These are phyloP conservation scores for Phenganax subtilis DNA, from an alignment of 92 coral and sea anemone species.

Conservation along the genomic window DNA sequence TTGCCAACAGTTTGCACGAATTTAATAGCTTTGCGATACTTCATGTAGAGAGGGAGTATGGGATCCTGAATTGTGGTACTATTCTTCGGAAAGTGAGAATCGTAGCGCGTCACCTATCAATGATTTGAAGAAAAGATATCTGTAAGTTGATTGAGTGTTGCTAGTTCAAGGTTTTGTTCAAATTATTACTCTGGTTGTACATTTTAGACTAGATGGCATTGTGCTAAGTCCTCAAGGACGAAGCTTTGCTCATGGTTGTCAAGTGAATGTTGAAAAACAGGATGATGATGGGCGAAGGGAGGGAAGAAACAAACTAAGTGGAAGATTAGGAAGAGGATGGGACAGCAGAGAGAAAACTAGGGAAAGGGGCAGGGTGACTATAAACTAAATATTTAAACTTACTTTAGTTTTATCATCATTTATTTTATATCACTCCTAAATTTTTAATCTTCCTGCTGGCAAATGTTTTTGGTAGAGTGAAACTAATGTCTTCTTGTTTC, in stretches of 20 bases:
- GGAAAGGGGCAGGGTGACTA: constrained; percentile 44
- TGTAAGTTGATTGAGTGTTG: constrained; percentile 34
- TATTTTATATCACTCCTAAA: too few relatives aligned
- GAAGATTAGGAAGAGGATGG: constrained; percentile 83
- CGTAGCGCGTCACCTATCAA: constrained; percentile 82
- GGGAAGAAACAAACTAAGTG: constrained; percentile 81
- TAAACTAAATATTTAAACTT: neutral
- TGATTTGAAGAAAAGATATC: constrained; percentile 68
- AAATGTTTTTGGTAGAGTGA: too few relatives aligned
- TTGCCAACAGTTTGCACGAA: too few relatives aligned
- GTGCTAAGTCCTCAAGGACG: constrained; percentile 97
- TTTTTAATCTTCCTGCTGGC: too few relatives aligned
- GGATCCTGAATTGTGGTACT: constrained; percentile 98
- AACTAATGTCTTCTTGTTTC: too few relatives aligned
- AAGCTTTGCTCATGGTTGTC: constrained; percentile 96
- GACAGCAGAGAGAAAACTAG: constrained; percentile 54
- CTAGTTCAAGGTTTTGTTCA: neutral
- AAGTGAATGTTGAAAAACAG: constrained; percentile 68
- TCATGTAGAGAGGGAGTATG: constrained; percentile 73
- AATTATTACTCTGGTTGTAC: neutral
- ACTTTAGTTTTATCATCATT: neutral
- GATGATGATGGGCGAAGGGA: constrained; percentile 59
- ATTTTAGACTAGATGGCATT: constrained; percentile 64
- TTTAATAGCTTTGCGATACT: neutral
- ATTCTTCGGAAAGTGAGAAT: constrained; percentile 71